Conservation (phyloP, 2,113 vertebrate species). For the Meles meles region DNA sequence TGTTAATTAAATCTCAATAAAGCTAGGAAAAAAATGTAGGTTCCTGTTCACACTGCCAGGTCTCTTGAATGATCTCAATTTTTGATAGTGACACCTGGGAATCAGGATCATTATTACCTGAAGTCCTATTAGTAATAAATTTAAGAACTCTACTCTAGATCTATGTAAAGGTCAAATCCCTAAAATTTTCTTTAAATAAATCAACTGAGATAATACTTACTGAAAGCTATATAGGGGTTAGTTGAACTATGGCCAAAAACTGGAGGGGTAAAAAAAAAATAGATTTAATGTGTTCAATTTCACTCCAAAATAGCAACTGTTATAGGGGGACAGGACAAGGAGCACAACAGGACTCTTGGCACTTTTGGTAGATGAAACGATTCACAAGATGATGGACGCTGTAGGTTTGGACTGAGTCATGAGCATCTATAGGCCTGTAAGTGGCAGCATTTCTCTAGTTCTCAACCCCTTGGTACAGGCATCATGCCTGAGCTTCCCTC, state of each 20-base stretch:
- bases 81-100: not conserved
- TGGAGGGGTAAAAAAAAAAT: not conserved
- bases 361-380: not conserved
- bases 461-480: not conserved
- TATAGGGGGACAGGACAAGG: not conserved
- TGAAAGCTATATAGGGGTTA: not conserved
- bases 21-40: not conserved
- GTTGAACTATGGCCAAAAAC: not conserved
- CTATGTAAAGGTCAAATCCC: not conserved
- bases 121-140: not conserved
- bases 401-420: not conserved
- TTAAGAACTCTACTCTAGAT: not conserved
- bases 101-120: not conserved
- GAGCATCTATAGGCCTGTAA: not conserved
- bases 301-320: not conserved
- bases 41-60: not conserved
- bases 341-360: too few relatives aligned
- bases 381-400: not conserved
- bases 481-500: not conserved
- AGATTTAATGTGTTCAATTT: not conserved
- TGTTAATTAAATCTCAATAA: not conserved
- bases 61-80: not conserved
- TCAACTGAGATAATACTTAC: not conserved
- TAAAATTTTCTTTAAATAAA: not conserved
- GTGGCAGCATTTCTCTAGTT: not conserved